Conservation (phyloP, 2,888 invertebrate genomes). For the Terebella lapidaria region DNA sequence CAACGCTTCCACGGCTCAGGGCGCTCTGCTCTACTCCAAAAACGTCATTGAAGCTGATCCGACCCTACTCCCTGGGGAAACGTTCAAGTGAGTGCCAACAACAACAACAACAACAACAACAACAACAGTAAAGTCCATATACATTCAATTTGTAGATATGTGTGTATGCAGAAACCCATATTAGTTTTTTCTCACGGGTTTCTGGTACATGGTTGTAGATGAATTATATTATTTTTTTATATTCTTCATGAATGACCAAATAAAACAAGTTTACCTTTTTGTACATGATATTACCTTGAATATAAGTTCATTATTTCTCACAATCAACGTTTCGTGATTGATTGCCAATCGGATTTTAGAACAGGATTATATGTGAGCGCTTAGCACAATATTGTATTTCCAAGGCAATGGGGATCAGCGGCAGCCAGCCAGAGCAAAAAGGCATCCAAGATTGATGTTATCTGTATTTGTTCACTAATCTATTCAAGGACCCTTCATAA, state of each 20-base stretch:
- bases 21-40: conserved; percentile 14
- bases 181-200: too few relatives aligned
- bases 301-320: neutral
- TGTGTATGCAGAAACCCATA: too few relatives aligned
- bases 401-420: too few relatives aligned
- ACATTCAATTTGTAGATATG: too few relatives aligned
- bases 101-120: neutral
- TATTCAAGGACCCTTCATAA: too few relatives aligned
- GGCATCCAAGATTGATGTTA: too few relatives aligned
- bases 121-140: neutral
- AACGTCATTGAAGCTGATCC: conserved; percentile 2
- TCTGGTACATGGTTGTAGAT: neutral
- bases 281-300: neutral
- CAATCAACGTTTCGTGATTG: neutral
- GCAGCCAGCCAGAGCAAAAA: too few relatives aligned
- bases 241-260: neutral
- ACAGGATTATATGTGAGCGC: too few relatives aligned
- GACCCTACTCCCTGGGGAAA: neutral
- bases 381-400: too few relatives aligned
- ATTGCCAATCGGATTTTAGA: too few relatives aligned
- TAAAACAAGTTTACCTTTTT: neutral
- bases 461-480: too few relatives aligned
- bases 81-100: conserved; percentile 2
- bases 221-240: neutral
- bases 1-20: conserved; percentile 18